Percentiles rank a stretch among this genome's conserved stretches.
phyloP scores from a whole-genome alignment of 1,140 invertebrate genomes.

The Nilaparvata lugens region DNA sequence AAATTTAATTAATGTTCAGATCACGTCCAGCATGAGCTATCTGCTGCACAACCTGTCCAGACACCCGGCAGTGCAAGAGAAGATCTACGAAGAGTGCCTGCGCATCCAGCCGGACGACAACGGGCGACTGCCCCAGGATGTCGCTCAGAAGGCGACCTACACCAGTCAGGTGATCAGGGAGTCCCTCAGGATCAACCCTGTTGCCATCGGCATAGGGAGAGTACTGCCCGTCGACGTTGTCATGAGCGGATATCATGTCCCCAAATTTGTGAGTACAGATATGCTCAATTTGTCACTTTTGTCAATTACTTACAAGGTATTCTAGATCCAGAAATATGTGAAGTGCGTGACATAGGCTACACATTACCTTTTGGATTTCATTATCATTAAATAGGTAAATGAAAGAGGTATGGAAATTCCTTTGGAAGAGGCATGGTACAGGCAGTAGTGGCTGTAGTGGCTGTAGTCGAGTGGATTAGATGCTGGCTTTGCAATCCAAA shows the following conservation, averaged over 20 bases:
- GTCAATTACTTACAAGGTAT: constrained; percentile 8
- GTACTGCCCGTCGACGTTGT: constrained; percentile 62
- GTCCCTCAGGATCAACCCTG: constrained; percentile 69
- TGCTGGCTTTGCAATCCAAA: too few relatives aligned
- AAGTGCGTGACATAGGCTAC: too few relatives aligned
- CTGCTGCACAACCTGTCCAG: constrained; percentile 69
- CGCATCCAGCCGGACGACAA: constrained; percentile 39
- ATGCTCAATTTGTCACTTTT: too few relatives aligned
- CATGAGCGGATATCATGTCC: constrained; percentile 74
- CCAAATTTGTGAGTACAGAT: constrained; percentile 65
- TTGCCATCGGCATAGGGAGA: constrained; percentile 71
- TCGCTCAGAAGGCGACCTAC: constrained; percentile 53
- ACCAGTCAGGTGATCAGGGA: constrained; percentile 76
- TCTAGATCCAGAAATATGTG: too few relatives aligned
- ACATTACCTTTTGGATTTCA: too few relatives aligned
- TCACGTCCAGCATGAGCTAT: constrained; percentile 69
- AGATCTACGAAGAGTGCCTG: constrained; percentile 54
- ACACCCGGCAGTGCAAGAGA: constrained; percentile 63
- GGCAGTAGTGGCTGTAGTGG: too few relatives aligned
- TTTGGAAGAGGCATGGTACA: too few relatives aligned
- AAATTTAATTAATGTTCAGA: constrained; percentile 45
- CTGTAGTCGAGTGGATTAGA: too few relatives aligned
- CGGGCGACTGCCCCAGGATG: constrained; percentile 44
- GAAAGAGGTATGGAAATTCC: too few relatives aligned
- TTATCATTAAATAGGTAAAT: too few relatives aligned